A percentile compares a stretch with the other conserved stretches of the same genome.
These are phyloP conservation scores for Sebastes diaconus DNA, from an alignment of 2,797 vertebrate genomes.

Conservation along the genomic window DNA sequence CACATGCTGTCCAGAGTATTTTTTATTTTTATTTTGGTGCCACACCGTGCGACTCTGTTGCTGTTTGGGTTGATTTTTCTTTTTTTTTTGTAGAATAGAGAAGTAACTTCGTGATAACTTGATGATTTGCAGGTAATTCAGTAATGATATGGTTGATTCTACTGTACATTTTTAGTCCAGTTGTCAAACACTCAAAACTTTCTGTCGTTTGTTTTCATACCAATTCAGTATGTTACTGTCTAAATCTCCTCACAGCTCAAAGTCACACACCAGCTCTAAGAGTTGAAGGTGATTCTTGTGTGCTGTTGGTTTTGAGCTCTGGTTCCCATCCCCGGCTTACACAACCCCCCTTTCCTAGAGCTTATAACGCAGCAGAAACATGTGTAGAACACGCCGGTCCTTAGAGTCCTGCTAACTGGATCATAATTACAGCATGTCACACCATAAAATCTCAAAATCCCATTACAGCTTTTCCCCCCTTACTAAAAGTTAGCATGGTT, in stretches of 20 bases:
- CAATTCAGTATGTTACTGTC: conserved; percentile 47
- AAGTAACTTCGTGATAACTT: neutral
- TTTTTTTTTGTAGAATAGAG: neutral
- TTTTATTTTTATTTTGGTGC: neutral
- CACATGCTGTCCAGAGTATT: neutral
- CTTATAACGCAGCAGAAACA: conserved; percentile 39
- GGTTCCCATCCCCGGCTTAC: conserved; percentile 48
- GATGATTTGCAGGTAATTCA: neutral
- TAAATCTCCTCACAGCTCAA: conserved; percentile 67
- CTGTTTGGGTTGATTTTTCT: conserved; percentile 14
- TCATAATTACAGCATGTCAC: conserved; percentile 62
- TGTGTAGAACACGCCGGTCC: conserved; percentile 27
- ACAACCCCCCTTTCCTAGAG: conserved; percentile 34
- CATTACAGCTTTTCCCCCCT: conserved; percentile 34
- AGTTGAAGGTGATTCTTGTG: conserved; percentile 80
- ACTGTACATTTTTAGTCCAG: conserved; percentile 7
- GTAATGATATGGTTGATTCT: neutral
- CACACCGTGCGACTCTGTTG: neutral
- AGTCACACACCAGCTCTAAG: conserved; percentile 72
- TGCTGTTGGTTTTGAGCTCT: conserved; percentile 68
- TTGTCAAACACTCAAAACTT: conserved; percentile 31
- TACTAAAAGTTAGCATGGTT: conserved; percentile 70
- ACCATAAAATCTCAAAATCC: conserved; percentile 15
- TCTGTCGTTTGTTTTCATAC: conserved; percentile 51
- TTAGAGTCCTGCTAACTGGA: conserved; percentile 28